Conservation (phyloP, 2,797 vertebrate genomes). For the Neoniphon sammara region DNA sequence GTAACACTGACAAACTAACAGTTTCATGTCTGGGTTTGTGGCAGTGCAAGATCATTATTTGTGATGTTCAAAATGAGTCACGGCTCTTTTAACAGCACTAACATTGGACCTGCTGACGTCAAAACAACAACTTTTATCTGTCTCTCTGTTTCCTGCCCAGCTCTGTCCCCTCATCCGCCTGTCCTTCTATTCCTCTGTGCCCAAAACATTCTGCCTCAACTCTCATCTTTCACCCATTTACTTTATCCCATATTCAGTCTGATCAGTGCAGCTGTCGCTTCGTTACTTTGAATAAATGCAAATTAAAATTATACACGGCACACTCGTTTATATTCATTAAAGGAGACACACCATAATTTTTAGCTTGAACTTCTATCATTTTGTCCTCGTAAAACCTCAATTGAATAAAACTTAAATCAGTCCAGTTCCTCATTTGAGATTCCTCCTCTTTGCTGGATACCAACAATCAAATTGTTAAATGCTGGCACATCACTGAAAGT, state of each 20-base stretch:
- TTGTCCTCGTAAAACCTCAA: not conserved
- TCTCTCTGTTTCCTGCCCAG: not conserved
- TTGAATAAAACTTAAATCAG: not conserved
- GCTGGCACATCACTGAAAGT: conserved; percentile 13
- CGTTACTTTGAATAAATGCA: not conserved
- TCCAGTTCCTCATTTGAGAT: not conserved
- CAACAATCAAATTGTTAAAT: conserved; percentile 11
- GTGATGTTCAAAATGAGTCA: conserved; percentile 11
- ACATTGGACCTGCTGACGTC: not conserved
- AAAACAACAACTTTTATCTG: not conserved
- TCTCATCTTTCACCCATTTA: not conserved
- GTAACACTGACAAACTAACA: not conserved
- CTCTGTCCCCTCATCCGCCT: not conserved
- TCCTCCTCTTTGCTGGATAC: not conserved
- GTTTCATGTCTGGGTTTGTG: conserved; percentile 40
- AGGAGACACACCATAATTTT: not conserved
- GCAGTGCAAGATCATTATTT: not conserved
- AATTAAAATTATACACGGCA: not conserved
- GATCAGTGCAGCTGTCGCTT: not conserved
- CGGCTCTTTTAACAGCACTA: not conserved
- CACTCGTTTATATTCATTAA: not conserved
- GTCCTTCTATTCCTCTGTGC: not conserved
- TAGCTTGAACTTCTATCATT: too few relatives aligned
- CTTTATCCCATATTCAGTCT: not conserved
- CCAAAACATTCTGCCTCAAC: not conserved